Evolutionary conservation across 2,888 invertebrate genomes (phyloP), one percentile per base, ranked within the genome.

Genomic region (Cephus runcator): DNA sequence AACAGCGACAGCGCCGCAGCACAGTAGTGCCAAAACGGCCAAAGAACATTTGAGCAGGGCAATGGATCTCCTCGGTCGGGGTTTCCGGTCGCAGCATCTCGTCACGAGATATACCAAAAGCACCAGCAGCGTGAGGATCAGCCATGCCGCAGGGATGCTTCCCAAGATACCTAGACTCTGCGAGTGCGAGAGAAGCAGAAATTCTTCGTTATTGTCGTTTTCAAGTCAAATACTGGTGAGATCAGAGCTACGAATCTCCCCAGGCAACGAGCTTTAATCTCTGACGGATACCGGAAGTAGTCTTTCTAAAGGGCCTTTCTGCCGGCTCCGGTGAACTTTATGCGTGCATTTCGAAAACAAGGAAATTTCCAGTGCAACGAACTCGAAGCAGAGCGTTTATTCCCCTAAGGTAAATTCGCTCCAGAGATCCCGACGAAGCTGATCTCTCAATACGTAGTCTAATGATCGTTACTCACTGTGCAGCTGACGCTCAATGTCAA

Each of bases 41-140:
- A 96, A 93, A 33, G 95, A 90, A 94, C 91, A 96, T 93, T 96
- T 96, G 84, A 98, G 93, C 86, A 98, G 96, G 76, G 97, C 95
- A 92, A 98, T 97, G 87, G 97, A 97, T 91, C 96, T 95, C 80
- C 96, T 96, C 81, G 97, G 97, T 78, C 97, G 95, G 84, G 97
- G 97, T 92, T 97, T 97, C 88, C 97, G 95, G 93, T 98, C 98
- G 94, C 98, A 98, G 93, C 98, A 98, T 93, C 98, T 94, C 88
- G 98, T 97, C 92, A 98, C 95, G 91, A 98, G 94, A 93, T 98
- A 98, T 88, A 98, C 95, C 85, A 98, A 94, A 86, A 98, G 94
- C 77, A 98, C 95, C 84, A 98, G 94, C 87, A 98, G 93, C 36
- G 98, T 98, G 81, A 98, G 93, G 88, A 98, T 97, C 88, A 98